Evolutionary conservation across 35 echinoderm and acorn worm species (phyloP).

Genomic region (Heliocidaris erythrogramma): DNA sequence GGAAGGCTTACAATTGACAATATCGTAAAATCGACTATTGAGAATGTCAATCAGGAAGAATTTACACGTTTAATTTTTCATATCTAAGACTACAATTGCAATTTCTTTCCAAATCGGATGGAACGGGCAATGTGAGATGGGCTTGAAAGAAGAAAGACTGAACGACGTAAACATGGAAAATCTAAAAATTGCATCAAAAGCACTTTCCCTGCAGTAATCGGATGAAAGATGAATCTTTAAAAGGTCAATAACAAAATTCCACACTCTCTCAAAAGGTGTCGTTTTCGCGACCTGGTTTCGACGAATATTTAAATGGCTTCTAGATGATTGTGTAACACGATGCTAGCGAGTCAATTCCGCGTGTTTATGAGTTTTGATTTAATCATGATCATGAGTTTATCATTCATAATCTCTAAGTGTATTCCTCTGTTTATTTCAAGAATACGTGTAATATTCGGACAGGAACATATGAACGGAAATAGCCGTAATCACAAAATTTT

Average conservation of each 20-base stretch:
- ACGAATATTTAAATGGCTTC: neutral
- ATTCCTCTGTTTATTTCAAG: no score
- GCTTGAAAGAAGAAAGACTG: neutral
- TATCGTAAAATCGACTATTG: neutral
- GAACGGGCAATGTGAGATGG: neutral
- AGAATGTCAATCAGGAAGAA: neutral
- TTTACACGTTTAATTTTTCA: neutral
- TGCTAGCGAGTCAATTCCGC: no score
- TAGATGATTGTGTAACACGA: no score
- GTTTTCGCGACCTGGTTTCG: neutral
- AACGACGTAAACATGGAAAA: neutral
- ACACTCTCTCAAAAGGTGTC: neutral
- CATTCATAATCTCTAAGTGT: no score
- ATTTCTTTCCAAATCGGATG: neutral
- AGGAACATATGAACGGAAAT: no score
- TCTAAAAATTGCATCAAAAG: neutral
- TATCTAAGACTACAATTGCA: neutral
- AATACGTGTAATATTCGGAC: no score
- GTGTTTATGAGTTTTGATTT: no score
- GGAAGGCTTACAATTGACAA: no score
- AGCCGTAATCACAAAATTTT: no score
- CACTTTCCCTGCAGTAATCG: neutral
- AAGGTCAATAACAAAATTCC: neutral
- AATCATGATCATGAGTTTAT: no score
- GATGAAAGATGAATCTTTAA: neutral